A percentile compares a stretch with the other conserved stretches of the same genome.
Conservation (phyloP, 2,888 invertebrate species). For the Andrena praecox region DNA sequence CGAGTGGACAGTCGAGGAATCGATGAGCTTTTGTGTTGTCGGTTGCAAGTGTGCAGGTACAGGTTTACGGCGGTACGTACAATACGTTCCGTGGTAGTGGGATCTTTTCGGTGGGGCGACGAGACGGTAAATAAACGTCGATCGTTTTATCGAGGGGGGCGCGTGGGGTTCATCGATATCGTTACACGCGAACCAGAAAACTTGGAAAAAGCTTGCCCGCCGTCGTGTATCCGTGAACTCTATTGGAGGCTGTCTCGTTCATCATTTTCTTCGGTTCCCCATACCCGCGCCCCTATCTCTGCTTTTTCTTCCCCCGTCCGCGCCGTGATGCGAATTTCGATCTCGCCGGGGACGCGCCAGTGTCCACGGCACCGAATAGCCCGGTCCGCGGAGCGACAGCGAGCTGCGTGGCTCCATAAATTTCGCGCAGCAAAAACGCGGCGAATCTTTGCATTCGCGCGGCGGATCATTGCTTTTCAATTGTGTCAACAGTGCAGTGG, state of each 20-base stretch:
- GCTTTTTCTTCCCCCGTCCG: constrained; percentile 44
- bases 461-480: too few relatives aligned
- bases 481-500: too few relatives aligned
- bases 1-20: background rate
- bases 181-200: constrained; percentile 26
- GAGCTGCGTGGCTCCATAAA: background rate
- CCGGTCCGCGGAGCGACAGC: background rate
- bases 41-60: background rate
- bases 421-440: background rate
- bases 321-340: constrained; percentile 43
- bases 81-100: constrained; percentile 17
- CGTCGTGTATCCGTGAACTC: constrained; percentile 37
- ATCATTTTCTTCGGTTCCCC: constrained; percentile 58
- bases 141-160: constrained; percentile 19
- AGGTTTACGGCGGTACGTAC: background rate
- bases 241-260: constrained; percentile 59
- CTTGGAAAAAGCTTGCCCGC: constrained; percentile 38
- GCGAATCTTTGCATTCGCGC: too few relatives aligned
- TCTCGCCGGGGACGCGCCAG: constrained; percentile 25
- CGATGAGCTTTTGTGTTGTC: background rate
- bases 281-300: constrained; percentile 29
- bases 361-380: background rate
- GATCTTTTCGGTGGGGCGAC: constrained; percentile 14
- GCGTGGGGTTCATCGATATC: constrained; percentile 51
- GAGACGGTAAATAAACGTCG: constrained; percentile 41